Evolutionary conservation across 2,113 vertebrate species (phyloP), one percentile per base, ranked within the genome.

Genomic region (Pagrus major): DNA sequence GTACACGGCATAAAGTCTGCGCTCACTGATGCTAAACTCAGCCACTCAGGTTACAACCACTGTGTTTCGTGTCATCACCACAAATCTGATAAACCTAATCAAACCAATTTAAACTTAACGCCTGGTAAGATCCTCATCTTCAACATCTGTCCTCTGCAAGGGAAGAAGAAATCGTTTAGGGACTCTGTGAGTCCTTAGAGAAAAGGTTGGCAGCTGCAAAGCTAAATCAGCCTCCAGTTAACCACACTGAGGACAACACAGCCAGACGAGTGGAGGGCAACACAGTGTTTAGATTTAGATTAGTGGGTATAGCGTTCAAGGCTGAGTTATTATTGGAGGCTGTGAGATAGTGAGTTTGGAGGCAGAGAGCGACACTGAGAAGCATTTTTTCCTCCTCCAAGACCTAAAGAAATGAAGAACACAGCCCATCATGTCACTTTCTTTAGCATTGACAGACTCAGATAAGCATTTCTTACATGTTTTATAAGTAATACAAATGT

Each of bases 251-350:
- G 44, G 66, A 59, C 47, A 70, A 63, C 56, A 33, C 23, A 33
- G 46, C 9, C 71, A 52, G 35, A 71, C 27, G 60, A 82, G 71
- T 75, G 66, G 67, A 77, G 68, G 80, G 80, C 60, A 67, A 37
- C 66, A 4, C 65, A 56, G 49, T 46, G 58, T 63, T 75, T 70
- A 41, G 65, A 52, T 61, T 68, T 75, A 69, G 71, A 69, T 81
- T 44, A 61, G 71, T 69, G 71, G 55, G 46, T 75, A 39, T 27
- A 35, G 35, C 41, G 4, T 80, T 80, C 61, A 59, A 25, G 42
- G 29, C 51, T 15, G 51, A 58, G 61, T 66, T 72, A 80, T 72
- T 66, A 58, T 55, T 42, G 77, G 59, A 72, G 33, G 5, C 59
- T 72, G 67, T 64, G 59, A 74, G 59, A 74, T 42, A 61, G 44